phyloP scores from a whole-genome alignment of 2,888 invertebrate species.

The Thelaira solivaga region DNA sequence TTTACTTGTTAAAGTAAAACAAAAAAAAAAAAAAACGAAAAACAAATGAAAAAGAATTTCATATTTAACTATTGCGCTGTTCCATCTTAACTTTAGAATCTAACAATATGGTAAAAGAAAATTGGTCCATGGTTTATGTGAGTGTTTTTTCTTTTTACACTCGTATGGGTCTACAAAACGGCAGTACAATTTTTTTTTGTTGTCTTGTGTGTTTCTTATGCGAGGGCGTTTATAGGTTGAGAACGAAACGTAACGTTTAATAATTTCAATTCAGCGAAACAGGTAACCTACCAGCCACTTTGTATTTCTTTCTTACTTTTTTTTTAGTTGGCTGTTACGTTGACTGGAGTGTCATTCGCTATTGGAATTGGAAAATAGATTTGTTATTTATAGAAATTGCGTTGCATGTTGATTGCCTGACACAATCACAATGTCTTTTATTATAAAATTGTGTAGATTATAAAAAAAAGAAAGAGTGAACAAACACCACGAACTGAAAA shows the following conservation, averaged over 20 bases:
- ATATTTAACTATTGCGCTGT: slow-evolving; percentile 15
- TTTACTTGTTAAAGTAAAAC: slow-evolving; percentile 26
- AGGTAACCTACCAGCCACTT: slow-evolving; percentile 43
- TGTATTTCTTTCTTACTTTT: too few relatives aligned
- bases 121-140: slow-evolving; percentile 53
- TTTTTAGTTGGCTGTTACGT: slow-evolving; percentile 24
- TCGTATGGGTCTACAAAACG: slow-evolving; percentile 18
- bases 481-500: not conserved
- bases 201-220: slow-evolving; percentile 44
- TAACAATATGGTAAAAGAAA: slow-evolving; percentile 38
- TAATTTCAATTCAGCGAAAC: slow-evolving; percentile 51
- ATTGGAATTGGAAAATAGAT: slow-evolving; percentile 63
- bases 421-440: slow-evolving; percentile 19
- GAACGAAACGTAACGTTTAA: slow-evolving; percentile 52
- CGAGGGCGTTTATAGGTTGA: slow-evolving; percentile 55
- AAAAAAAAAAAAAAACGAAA: too few relatives aligned
- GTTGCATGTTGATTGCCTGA: slow-evolving; percentile 55
- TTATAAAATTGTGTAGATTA: not conserved
- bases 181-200: slow-evolving; percentile 46
- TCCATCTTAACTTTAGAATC: slow-evolving; percentile 21
- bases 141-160: not conserved
- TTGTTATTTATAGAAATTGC: slow-evolving; percentile 62
- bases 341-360: slow-evolving; percentile 53
- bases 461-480: not conserved
- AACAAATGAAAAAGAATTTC: slow-evolving; percentile 23